Percentiles rank a stretch among this genome's conserved stretches.
These are phyloP conservation scores for Dicycla oo DNA, from an alignment of 2,888 invertebrate species.

Conservation along the genomic window DNA sequence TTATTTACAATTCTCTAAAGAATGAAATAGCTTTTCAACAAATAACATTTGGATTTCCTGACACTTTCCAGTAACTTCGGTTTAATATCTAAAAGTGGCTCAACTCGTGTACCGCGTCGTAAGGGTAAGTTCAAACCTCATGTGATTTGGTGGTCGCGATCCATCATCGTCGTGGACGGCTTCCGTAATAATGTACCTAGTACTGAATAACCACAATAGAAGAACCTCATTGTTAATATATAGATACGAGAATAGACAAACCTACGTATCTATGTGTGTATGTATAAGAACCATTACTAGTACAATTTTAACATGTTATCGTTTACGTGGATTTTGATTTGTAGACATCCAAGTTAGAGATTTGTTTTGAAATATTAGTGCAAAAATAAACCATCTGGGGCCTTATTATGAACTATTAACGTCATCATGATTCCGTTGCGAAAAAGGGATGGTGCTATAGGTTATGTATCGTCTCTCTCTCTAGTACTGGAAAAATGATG, in stretches of 20 bases:
- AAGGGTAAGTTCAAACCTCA: slow-evolving; percentile 82
- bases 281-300: too few species aligned
- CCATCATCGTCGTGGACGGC: slow-evolving; percentile 86
- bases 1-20: neutral
- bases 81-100: neutral
- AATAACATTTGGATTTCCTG: too few species aligned
- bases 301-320: too few species aligned
- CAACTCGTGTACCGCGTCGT: slow-evolving; percentile 69
- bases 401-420: too few species aligned
- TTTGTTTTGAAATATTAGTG: too few species aligned
- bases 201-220: slow-evolving; percentile 72
- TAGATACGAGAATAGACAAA: slow-evolving; percentile 2
- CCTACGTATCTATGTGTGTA: neutral
- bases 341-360: too few species aligned
- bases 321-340: too few species aligned
- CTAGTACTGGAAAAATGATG: too few species aligned
- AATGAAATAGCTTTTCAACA: neutral
- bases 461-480: too few species aligned
- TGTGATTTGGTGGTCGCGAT: slow-evolving; percentile 84
- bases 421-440: too few species aligned
- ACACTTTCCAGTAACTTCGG: neutral
- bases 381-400: too few species aligned
- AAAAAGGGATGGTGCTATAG: too few species aligned
- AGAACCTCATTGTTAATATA: slow-evolving; percentile 55
- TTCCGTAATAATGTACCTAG: slow-evolving; percentile 82